phyloP scores from a whole-genome alignment of 1,140 invertebrate species.

The Drosophila pachea region DNA sequence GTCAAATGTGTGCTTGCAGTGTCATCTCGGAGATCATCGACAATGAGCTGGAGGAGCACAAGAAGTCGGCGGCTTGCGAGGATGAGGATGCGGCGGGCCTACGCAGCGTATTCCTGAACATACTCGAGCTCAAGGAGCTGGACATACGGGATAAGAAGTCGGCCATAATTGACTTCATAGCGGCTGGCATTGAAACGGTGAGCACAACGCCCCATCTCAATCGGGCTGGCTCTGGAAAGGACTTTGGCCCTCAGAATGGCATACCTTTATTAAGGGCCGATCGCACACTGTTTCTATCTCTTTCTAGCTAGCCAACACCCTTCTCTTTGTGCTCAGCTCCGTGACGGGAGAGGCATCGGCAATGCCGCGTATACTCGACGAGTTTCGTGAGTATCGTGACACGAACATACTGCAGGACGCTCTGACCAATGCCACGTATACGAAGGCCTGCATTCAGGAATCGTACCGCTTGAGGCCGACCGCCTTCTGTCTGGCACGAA shows the following conservation, averaged over 20 bases:
- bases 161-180: conserved; percentile 91
- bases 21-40: conserved; percentile 89
- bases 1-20: conserved; percentile 78
- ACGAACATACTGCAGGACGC: conserved; percentile 82
- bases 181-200: conserved; percentile 91
- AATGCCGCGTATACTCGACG: conserved; percentile 87
- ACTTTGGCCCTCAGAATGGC: too few relatives aligned
- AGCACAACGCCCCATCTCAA: neutral
- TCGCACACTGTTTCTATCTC: neutral
- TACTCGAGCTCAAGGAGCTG: conserved; percentile 84
- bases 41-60: conserved; percentile 79
- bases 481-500: conserved; percentile 89
- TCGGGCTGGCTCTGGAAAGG: too few relatives aligned
- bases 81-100: conserved; percentile 80
- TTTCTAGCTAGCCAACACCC: conserved; percentile 87
- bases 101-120: conserved; percentile 86
- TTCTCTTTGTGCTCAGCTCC: conserved; percentile 88
- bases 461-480: conserved; percentile 91
- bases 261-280: neutral
- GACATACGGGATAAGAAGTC: conserved; percentile 90
- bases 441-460: conserved; percentile 93
- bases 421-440: conserved; percentile 85
- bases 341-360: conserved; percentile 85
- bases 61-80: conserved; percentile 70
- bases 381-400: conserved; percentile 82